Base-by-base conservation (phyloP, 2,797 vertebrate genomes). In the Todus mexicanus region DNA sequence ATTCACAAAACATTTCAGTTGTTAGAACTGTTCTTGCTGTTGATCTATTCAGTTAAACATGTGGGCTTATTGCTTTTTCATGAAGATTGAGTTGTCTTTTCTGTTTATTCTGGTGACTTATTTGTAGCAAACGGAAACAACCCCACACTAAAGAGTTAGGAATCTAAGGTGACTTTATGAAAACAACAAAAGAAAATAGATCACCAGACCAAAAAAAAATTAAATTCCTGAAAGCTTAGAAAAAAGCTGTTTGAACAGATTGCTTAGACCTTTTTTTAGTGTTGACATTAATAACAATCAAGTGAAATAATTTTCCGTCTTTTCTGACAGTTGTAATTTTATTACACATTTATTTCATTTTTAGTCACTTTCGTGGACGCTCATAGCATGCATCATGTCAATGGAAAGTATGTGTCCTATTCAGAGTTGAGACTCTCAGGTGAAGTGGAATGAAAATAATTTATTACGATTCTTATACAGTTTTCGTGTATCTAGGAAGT, bases 171-270 rank as follows among this genome's bases (percentile, higher is more conserved):
- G 43, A 5, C 3, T 3, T 65, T 88, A n/a, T 37, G 64, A 71
- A 78, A 81, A 45, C 29, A 77, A 3, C 8, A 77, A 77, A 91
- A 48, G 8, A 56, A 83, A 68, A 51, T 9, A 68, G 33, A 43
- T 8, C 4, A 37, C 4, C 8, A 31, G 8, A 9, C 6, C 4
- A 27, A 38, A 82, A 65, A 45, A 13, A 3, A 17, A n/a, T 0
- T n/a, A 61, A 37, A 68, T 77, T 10, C 20, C 13, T 68, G 29
- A 65, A 78, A 56, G 15, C 7, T 40, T 38, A 48, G 29, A 60
- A 64, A 19, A 40, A 4, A 63, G 9, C 4, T 37, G 3, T 26
- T 66, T 85, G 14, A 68, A 56, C 12, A 45, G 5, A 40, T 33
- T 10, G 5, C 18, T 81, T 53, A 60, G 25, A 35, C 4, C 1